Base-by-base conservation (phyloP, 2,113 vertebrate genomes). In the Xiphias gladius region DNA sequence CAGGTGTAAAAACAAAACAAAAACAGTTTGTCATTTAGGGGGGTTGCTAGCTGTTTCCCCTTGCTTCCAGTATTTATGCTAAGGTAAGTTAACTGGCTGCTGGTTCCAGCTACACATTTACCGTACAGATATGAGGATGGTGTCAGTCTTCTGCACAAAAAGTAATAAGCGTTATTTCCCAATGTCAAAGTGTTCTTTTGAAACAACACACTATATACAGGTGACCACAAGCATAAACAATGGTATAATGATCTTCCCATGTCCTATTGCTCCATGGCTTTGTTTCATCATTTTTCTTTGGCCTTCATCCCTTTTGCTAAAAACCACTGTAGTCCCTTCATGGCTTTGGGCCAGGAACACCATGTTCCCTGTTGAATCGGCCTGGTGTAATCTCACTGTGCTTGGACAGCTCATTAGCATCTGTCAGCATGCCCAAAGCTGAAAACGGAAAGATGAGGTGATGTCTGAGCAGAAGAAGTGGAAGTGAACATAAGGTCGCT, bases 361-460 rank as follows among this genome's bases (percentile, higher is more conserved):
- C 0, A 52, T 76, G 19, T 64, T 84, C 80, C 64, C 67, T 54
- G 50, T 69, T 48, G 73, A 83, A 67, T 73, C 37, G 12, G 46
- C 74, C 79, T 59, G 3, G 62, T 74, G 66, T 85, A 70, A 84
- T 91, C 85, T 83, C 68, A 37, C 71, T 74, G 22, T 68, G 71
- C 65, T 83, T 73, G 54, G 71, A 81, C 76, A 75, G 72, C 73
- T 88, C 82, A 77, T 87, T 88, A 89, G 82, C 77, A 84, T 90
- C 89, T 87, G 76, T 91, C 90, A 88, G 84, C 54, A 9, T 1
- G 2, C 46, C 66, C 69, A 70, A 85, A 83, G 57, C 46, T 62
- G 12, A 82, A 85, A 78, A 71, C 6, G 16, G 79, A 82, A 72
- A 87, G 68, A 52, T 5, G 52, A 89, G 84, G 52, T 82, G 76